Evolutionary conservation across 2,113 vertebrate species (phyloP).

Genomic region (Lepisosteus osseus): DNA sequence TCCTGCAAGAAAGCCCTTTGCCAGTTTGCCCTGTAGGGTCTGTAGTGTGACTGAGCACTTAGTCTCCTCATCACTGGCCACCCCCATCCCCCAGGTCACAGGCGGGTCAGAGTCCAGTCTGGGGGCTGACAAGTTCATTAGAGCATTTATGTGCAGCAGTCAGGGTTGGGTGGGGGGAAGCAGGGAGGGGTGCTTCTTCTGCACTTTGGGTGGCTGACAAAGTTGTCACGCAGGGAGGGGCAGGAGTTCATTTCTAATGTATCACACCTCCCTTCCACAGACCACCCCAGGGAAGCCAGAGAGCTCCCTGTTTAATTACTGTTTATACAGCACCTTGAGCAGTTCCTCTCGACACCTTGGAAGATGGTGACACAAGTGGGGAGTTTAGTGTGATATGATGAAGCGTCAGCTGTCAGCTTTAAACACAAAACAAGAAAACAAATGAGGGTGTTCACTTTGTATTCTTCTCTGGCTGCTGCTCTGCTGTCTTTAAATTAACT

Average conservation of each 20-base stretch:
- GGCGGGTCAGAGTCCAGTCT: slow-evolving; percentile 45
- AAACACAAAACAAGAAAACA: background rate
- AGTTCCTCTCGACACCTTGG: background rate
- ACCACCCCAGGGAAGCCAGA: no score
- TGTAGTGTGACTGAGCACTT: no score
- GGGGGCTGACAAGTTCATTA: slow-evolving; percentile 61
- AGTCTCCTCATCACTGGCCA: no score
- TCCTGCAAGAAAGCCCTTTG: no score
- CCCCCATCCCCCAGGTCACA: slow-evolving; percentile 62
- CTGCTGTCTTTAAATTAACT: background rate
- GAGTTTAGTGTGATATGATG: background rate
- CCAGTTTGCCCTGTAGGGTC: no score
- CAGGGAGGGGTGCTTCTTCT: slow-evolving; percentile 1
- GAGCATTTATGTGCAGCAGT: slow-evolving; percentile 28
- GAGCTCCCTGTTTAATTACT: background rate
- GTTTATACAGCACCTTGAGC: background rate
- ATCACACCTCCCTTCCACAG: no score
- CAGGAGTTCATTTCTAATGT: no score
- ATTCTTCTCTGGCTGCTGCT: background rate
- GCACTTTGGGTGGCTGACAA: no score
- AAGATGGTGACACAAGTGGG: background rate
- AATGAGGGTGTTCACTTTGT: background rate
- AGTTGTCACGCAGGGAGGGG: no score
- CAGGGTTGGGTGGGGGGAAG: slow-evolving; percentile 19
- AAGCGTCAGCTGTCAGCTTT: background rate